phyloP scores from a whole-genome alignment of 2,113 vertebrate species.

The Pygoscelis adeliae region DNA sequence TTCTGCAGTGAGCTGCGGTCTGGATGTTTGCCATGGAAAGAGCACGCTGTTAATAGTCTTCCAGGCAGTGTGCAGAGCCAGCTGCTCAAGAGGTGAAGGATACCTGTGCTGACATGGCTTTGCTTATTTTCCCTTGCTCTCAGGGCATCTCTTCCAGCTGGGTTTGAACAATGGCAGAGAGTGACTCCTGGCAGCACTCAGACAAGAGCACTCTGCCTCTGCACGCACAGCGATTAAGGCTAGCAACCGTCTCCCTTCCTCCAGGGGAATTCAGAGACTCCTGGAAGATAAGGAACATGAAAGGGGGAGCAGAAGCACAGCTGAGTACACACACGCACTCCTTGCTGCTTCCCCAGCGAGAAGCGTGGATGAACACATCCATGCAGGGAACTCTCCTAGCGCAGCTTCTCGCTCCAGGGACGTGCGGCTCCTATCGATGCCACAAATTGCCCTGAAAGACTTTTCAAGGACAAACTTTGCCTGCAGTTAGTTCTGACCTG shows the following conservation, averaged over 20 bases:
- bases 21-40: neutral
- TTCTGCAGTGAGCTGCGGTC: neutral
- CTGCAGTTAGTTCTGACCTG: neutral
- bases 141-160: conserved; percentile 22
- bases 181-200: neutral
- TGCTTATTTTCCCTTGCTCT: neutral
- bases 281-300: neutral
- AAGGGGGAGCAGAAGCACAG: neutral
- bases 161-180: neutral
- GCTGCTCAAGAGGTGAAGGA: neutral
- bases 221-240: neutral
- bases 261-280: neutral
- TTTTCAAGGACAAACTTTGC: neutral
- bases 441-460: neutral
- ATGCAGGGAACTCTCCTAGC: neutral
- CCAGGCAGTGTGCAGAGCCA: neutral
- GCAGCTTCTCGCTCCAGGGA: neutral
- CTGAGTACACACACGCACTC: neutral
- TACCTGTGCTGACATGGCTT: neutral
- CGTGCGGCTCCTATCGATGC: neutral
- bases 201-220: neutral
- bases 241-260: neutral
- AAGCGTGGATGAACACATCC: neutral
- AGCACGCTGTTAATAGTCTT: neutral
- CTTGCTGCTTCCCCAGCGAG: neutral